Conservation (phyloP, 2,797 vertebrate species). For the Gambelia wislizenii region DNA sequence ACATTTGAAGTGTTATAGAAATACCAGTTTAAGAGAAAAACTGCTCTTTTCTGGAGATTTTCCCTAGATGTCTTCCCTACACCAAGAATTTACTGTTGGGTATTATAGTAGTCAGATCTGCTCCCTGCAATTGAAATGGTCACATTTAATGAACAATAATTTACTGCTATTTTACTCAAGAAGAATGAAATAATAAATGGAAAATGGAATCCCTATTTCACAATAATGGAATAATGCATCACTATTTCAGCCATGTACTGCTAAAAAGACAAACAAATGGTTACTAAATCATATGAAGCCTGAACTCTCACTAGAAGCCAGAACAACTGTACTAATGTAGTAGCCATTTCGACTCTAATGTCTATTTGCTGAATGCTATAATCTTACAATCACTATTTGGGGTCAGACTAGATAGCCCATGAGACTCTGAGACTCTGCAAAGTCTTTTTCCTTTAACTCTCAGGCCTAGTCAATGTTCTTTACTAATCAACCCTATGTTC, state of each 20-base stretch:
- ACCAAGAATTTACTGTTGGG: not conserved
- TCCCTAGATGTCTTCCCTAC: not conserved
- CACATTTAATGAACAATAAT: not conserved
- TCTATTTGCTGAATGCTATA: too few species aligned
- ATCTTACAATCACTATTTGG: too few species aligned
- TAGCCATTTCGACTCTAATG: too few species aligned
- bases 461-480: too few species aligned
- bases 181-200: not conserved
- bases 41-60: not conserved
- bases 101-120: not conserved
- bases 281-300: too few species aligned
- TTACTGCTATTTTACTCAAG: not conserved
- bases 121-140: not conserved
- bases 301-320: too few species aligned
- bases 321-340: too few species aligned
- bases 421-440: too few species aligned
- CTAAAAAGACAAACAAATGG: too few species aligned
- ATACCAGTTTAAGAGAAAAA: not conserved
- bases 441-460: too few species aligned
- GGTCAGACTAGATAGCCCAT: too few species aligned
- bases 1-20: not conserved
- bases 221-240: not conserved
- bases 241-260: not conserved
- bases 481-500: too few species aligned
- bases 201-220: not conserved